Evolutionary conservation across 2,888 invertebrate genomes (phyloP), one percentile per base, ranked within the genome.

Genomic region (Harmothoe impar): DNA sequence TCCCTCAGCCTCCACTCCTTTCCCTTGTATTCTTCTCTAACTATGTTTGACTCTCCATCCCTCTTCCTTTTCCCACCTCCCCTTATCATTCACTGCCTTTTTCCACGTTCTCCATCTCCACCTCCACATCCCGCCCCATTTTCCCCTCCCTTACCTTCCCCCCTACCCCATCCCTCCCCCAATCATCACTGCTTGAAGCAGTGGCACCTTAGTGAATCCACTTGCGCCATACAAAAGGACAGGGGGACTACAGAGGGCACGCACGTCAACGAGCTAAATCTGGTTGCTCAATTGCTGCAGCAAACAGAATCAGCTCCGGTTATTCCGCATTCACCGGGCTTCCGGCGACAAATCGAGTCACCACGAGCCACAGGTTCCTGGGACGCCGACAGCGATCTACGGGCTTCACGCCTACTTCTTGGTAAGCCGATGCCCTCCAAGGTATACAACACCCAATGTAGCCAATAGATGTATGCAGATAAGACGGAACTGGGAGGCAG

Each of bases 241-340:
- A n/a, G n/a, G n/a, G n/a, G 43, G 43, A 7, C 43, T 43, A 43
- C 43, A n/a, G 68, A 68, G 54, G 54, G 54, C 54, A 52, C 54
- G 68, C n/a, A 23, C 33, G 77, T 17, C 43, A 43, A 81, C 81
- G 35, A 81, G 81, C 7, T 35, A 81, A 81, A 81, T 81, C 81
- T 33, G 81, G 81, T 81, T 81, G 81, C 0, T 81, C 81, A 81
- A 81, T 81, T 35, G 81, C 23, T n/a, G 81, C 17, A 33, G 43
- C 81, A 81, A 81, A 81, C 43, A 33, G n/a, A 33, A 81, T 81
- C 81, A 81, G 81, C 35, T 81, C 20, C n/a, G 35, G 35, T 81
- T 81, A 81, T 15, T 81, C 20, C 23, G 81, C 81, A 81, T 33
- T 23, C 81, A 20, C 17, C 0, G 17, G 81, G n/a, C 35, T 35